Evolutionary conservation across 2,797 vertebrate genomes (phyloP), one percentile per base, ranked within the genome.

Genomic region (Pyrocephalus nanus): DNA sequence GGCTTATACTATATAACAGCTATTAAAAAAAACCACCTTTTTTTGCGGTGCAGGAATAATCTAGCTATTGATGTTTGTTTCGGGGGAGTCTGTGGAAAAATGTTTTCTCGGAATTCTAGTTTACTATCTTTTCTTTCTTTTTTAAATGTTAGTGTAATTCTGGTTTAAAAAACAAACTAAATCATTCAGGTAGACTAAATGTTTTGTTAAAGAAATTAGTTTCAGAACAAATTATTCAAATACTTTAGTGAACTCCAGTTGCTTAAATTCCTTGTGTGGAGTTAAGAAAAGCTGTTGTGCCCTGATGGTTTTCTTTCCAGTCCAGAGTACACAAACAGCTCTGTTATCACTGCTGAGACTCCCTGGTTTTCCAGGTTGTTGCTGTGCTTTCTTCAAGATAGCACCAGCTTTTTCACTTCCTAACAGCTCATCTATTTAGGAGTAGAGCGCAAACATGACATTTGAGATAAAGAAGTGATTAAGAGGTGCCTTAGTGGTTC

Each of bases 401-500:
- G 80, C 88, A 77, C 91, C 81, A 93, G 88, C 71, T 72, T 95
- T 88, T 92, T 97, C 82, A 40, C 75, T 96, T 96, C 74, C 95
- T 86, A 96, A 70, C 95, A 97, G 93, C 80, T 97, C 94, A 92
- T 98, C 94, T 90, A 53, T 93, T 96, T 94, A 93, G 80, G 76
- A 94, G 87, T 32, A 88, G 93, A 96, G 76, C 86, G 45, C 60
- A 86, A 94, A 91, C 95, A 88, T 90, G 92, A 92, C 78, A 30
- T 91, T 79, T 71, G 92, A 64, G 97, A 97, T 97, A 96, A 97
- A 86, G 90, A 51, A 88, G 48, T 86, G 93, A 97, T 95, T 95
- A 91, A 93, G 88, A 94, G 85, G 78, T 93, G 73, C 80, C 95
- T 96, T 91, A 91, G 81, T 57, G 36, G 82, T 96, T 97, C 83